A percentile compares a stretch with the other conserved stretches of the same genome.
phyloP scores from a whole-genome alignment of 1,140 invertebrate species.

The Nixonia krombeini region DNA sequence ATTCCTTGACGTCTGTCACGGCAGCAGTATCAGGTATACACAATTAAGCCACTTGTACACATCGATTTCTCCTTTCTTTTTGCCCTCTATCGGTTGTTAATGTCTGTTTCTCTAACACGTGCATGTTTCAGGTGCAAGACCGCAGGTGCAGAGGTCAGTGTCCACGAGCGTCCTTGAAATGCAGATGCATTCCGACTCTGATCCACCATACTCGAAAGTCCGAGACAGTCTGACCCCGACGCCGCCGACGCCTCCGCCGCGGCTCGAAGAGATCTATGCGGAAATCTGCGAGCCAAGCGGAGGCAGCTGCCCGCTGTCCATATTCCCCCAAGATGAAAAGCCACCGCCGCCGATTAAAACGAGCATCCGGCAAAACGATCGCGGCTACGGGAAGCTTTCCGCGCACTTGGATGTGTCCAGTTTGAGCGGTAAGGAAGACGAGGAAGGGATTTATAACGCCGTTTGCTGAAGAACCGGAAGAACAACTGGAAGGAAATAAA shows the following conservation, averaged over 20 bases:
- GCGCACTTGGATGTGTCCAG: conserved; percentile 53
- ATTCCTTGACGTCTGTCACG: conserved; percentile 42
- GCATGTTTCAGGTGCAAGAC: conserved; percentile 38
- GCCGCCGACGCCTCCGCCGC: conserved; percentile 57
- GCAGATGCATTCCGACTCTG: conserved; percentile 53
- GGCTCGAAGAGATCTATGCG: conserved; percentile 64
- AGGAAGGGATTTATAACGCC: conserved; percentile 67
- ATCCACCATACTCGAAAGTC: conserved; percentile 68
- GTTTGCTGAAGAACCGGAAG: conserved; percentile 53
- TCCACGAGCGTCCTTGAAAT: conserved; percentile 66
- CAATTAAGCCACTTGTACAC: too few relatives aligned
- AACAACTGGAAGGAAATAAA: neutral
- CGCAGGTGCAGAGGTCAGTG: conserved; percentile 66
- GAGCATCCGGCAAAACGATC: conserved; percentile 53
- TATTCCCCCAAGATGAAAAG: conserved; percentile 47
- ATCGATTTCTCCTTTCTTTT: too few relatives aligned
- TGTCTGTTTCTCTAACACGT: too few relatives aligned
- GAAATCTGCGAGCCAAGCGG: conserved; percentile 61
- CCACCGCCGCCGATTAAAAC: conserved; percentile 37
- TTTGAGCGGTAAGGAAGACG: conserved; percentile 54
- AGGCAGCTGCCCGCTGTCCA: conserved; percentile 18
- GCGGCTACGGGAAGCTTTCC: conserved; percentile 61
- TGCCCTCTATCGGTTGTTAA: too few relatives aligned
- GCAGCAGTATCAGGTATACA: conserved; percentile 29
- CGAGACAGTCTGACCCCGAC: conserved; percentile 63